phyloP scores from a whole-genome alignment of 1,140 invertebrate species.

The Drosophila santomea region DNA sequence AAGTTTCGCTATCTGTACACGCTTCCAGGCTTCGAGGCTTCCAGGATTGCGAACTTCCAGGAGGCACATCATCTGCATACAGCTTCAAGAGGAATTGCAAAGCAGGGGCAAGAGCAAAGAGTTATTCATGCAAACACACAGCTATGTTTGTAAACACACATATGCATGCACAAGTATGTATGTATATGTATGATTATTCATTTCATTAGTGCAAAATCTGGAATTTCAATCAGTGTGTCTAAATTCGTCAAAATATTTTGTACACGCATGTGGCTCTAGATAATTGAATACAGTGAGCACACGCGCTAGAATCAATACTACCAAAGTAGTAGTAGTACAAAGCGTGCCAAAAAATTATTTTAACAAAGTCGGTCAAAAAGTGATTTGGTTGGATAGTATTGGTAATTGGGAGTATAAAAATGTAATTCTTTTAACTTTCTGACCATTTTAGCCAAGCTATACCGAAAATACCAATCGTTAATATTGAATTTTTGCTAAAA shows the following conservation, averaged over 20 bases:
- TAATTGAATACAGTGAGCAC: slow-evolving; percentile 16
- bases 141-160: background rate
- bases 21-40: background rate
- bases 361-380: no score
- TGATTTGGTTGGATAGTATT: no score
- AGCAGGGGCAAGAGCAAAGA: background rate
- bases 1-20: slow-evolving; percentile 21
- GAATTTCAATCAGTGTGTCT: slow-evolving; percentile 19
- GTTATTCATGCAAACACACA: slow-evolving; percentile 13
- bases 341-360: no score
- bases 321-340: no score
- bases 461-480: no score
- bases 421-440: no score
- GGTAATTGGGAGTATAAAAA: no score
- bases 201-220: slow-evolving; percentile 3
- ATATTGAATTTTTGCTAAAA: no score
- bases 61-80: background rate
- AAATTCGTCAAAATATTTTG: background rate
- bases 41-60: background rate
- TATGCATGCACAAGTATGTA: no score
- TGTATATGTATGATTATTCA: slow-evolving; percentile 14
- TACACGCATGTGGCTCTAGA: background rate
- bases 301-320: background rate
- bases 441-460: no score
- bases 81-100: background rate